These are phyloP conservation scores for Neotoma lepida DNA, from an alignment of 2,113 vertebrate genomes.

Conservation along the genomic window DNA sequence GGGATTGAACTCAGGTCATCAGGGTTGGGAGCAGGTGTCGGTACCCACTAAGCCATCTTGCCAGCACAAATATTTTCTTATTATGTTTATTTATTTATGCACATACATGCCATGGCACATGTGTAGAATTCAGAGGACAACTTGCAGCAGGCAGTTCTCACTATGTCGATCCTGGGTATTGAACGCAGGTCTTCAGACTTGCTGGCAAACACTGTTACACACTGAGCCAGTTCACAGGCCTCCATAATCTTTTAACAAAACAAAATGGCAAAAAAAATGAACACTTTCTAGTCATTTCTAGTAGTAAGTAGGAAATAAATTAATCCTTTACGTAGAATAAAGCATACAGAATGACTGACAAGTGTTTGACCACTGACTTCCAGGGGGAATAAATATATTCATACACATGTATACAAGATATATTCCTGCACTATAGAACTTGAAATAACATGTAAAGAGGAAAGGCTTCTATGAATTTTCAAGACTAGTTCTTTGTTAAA, in stretches of 20 bases:
- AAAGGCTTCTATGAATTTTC: neutral
- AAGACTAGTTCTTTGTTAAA: constrained; percentile 9
- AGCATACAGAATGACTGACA: neutral
- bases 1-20: neutral
- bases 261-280: neutral
- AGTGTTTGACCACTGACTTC: neutral
- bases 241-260: neutral
- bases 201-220: neutral
- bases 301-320: neutral
- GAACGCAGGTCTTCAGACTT: neutral
- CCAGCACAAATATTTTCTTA: neutral
- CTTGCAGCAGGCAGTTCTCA: neutral
- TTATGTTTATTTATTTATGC: neutral
- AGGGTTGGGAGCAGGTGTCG: neutral
- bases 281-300: neutral
- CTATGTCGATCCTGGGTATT: neutral
- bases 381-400: neutral
- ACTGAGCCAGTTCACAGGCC: neutral
- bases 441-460: neutral
- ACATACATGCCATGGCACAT: neutral
- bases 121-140: neutral
- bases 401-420: neutral
- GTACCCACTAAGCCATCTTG: neutral
- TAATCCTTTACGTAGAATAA: neutral
- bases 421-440: neutral